phyloP scores from a whole-genome alignment of 1,140 invertebrate genomes.

The Eriocheir sinensis region DNA sequence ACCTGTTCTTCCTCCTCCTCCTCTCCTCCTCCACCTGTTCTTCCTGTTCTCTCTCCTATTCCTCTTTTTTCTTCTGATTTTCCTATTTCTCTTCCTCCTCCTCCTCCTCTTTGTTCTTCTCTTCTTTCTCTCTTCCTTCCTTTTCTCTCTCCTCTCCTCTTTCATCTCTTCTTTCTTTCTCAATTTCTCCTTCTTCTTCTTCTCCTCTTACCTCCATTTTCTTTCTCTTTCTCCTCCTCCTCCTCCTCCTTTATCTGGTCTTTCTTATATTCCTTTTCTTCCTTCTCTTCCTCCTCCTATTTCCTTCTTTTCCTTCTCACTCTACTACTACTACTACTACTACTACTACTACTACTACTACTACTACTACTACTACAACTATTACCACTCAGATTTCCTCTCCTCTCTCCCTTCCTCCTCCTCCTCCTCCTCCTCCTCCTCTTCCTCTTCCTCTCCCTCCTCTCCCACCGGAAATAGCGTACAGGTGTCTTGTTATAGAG shows the following conservation, averaged over 20 bases:
- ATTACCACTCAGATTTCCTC: neutral
- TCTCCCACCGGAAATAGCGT: too few relatives aligned
- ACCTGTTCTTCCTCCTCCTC: neutral
- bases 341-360: conserved; percentile 41
- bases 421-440: neutral
- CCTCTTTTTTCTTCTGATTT: conserved; percentile 18
- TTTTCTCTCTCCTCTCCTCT: neutral
- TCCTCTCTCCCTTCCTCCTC: neutral
- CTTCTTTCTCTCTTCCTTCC: neutral
- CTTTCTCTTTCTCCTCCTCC: neutral
- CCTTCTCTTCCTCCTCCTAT: neutral
- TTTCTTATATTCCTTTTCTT: neutral
- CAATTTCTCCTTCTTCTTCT: neutral
- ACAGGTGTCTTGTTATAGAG: too few relatives aligned
- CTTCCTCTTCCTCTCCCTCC: neutral
- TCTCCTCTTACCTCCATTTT: neutral
- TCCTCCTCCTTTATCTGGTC: neutral
- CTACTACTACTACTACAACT: conserved; percentile 17
- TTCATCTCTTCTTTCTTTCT: neutral
- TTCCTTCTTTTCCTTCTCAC: neutral
- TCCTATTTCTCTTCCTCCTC: neutral
- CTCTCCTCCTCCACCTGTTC: neutral
- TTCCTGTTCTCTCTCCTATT: neutral
- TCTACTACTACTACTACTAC: neutral
- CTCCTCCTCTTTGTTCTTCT: neutral